Percentiles rank a stretch among this genome's conserved stretches.
Conservation (phyloP, 1,140 invertebrate species). For the Battus philenor region DNA sequence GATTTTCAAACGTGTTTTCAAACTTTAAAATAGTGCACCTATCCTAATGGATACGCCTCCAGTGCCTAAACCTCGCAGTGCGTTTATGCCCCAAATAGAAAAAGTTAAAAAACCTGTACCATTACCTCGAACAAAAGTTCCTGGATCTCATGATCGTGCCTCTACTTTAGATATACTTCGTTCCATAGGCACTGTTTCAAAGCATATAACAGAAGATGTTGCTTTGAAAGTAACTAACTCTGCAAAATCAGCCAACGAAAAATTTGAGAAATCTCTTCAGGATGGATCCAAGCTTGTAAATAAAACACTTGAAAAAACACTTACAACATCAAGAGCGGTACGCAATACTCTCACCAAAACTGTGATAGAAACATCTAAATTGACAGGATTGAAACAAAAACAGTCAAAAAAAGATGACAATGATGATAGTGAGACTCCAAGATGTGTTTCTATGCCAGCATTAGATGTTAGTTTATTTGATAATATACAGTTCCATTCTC, state of each 20-base stretch:
- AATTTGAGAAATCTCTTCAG: conserved; percentile 51
- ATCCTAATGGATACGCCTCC: conserved; percentile 57
- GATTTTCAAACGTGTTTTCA: not conserved
- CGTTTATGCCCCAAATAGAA: conserved; percentile 35
- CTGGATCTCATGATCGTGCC: conserved; percentile 35
- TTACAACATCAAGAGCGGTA: conserved; percentile 51
- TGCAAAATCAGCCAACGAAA: conserved; percentile 55
- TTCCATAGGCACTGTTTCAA: conserved; percentile 54
- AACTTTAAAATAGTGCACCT: not conserved
- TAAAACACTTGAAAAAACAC: conserved; percentile 61
- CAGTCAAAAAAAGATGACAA: conserved; percentile 38
- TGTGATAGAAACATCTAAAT: conserved; percentile 54
- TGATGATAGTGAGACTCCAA: conserved; percentile 33
- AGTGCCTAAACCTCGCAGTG: conserved; percentile 51
- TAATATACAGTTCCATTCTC: conserved; percentile 65
- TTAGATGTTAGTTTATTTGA: conserved; percentile 64
- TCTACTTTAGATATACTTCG: conserved; percentile 50
- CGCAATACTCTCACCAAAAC: conserved; percentile 60
- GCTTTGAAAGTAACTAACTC: conserved; percentile 51
- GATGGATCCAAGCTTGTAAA: conserved; percentile 62
- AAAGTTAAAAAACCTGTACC: conserved; percentile 41
- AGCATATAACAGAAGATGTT: conserved; percentile 62
- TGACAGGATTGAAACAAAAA: conserved; percentile 45
- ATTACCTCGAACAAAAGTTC: conserved; percentile 50
- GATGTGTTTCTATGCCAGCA: conserved; percentile 55